Percentiles rank a stretch among this genome's conserved stretches.
phyloP scores from a whole-genome alignment of 2,797 vertebrate species.

The Coluber constrictor region DNA sequence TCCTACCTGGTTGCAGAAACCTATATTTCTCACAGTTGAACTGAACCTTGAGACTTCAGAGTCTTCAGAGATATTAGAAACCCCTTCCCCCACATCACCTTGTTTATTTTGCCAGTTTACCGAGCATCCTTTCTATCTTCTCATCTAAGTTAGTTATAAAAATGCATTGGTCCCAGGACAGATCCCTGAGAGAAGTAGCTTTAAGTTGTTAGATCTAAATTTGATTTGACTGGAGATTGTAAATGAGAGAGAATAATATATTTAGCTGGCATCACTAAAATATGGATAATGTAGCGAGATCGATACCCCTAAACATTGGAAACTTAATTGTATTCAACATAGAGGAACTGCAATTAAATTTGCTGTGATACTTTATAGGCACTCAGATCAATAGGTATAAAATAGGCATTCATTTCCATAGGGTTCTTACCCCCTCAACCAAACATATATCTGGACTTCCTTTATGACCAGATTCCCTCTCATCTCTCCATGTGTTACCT shows the following conservation, averaged over 20 bases:
- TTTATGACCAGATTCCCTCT: conserved; percentile 3
- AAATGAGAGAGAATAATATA: neutral
- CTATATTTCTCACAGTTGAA: neutral
- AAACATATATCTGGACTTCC: neutral
- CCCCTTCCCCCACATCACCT: neutral
- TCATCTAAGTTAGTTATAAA: neutral
- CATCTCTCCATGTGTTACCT: conserved; percentile 15
- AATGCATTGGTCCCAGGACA: neutral
- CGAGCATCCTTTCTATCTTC: neutral
- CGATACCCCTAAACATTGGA: conserved; percentile 21
- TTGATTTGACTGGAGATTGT: neutral
- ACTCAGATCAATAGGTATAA: conserved; percentile 50
- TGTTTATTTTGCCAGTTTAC: neutral
- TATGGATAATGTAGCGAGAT: neutral
- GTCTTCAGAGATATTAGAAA: neutral
- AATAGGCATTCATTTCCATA: conserved; percentile 36
- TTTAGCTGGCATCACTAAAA: neutral
- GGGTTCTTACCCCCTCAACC: neutral
- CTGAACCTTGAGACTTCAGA: neutral
- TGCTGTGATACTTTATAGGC: conserved; percentile 39
- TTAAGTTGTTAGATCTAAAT: neutral
- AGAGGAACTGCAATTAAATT: conserved; percentile 47
- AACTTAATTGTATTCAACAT: conserved; percentile 43
- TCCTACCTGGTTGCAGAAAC: neutral
- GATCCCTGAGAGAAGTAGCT: neutral